Base-by-base conservation (phyloP, 2,888 invertebrate genomes). In the Lumbricus terrestris region DNA sequence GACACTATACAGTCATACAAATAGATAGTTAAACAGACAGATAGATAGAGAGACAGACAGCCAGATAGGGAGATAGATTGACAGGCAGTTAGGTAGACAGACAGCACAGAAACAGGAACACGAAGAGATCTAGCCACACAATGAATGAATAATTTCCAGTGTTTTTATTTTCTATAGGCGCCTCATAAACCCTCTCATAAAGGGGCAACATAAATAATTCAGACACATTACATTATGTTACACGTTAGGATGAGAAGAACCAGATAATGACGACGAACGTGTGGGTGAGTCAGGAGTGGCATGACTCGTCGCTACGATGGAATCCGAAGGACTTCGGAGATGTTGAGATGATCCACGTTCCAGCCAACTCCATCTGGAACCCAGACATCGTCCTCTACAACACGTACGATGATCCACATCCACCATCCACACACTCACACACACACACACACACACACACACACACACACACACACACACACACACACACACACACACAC, bases 251-350 rank as follows among this genome's bases (percentile, higher is more conserved):
- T n/a, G 89, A 89, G 89, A 89, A 89, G 82, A 89, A 89, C 20
- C 89, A 89, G 89, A 69, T 89, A n/a, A 89, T 89, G 89, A 89
- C 89, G n/a, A 89, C 89, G 69, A 89, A 89, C 83, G 91, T 92
- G 20, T 92, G 92, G 92, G 91, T 92, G 89, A 89, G 90, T 47
- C 91, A 88, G 85, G 90, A 91, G 92, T 94, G 94, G 94, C 91
- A 91, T 15, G 98, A 99, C 95, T 97, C 97, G 95, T 98, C 98
- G 95, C 97, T 99, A 95, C 97, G 97, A 95, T 99, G 98, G 98
- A 97, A 98, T 95, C 98, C 98, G 0, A 96, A 96, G 91, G 98
- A 98, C 95, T 98, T 98, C 94, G 98, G 98, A 0, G 98, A 98
- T 8, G 97, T 98, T 90, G 97, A 97, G 47, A 98, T 98, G 95